Evolutionary conservation across 2,888 invertebrate genomes (phyloP).

Genomic region (Dinocampus coccinellae): DNA sequence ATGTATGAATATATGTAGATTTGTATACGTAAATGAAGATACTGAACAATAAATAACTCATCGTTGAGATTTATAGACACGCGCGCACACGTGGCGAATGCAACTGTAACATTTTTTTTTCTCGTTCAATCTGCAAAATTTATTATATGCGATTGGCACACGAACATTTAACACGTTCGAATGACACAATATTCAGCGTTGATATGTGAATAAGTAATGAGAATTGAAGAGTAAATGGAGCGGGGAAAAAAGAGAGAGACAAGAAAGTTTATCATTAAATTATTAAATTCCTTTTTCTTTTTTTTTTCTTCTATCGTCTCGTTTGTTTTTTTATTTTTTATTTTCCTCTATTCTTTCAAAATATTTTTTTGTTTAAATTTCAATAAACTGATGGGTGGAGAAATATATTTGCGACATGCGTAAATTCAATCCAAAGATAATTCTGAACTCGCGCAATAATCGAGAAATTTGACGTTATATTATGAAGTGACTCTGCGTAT

Average conservation of each 20-base stretch:
- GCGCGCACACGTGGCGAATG: constrained; percentile 27
- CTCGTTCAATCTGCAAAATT: not conserved
- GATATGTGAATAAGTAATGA: not conserved
- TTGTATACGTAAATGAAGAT: too few relatives aligned
- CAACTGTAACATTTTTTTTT: constrained; percentile 15
- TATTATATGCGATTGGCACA: not conserved
- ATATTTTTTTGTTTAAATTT: too few relatives aligned
- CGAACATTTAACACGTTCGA: not conserved
- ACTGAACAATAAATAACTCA: not conserved
- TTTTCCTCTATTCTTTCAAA: too few relatives aligned
- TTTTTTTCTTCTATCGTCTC: too few relatives aligned
- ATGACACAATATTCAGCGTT: not conserved
- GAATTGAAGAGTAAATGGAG: too few relatives aligned
- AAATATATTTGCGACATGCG: too few relatives aligned
- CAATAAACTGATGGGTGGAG: too few relatives aligned
- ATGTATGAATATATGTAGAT: not conserved
- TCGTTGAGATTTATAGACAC: constrained; percentile 24
- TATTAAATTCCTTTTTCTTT: too few relatives aligned
- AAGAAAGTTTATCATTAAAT: too few relatives aligned
- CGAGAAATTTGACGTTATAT: constrained; percentile 35
- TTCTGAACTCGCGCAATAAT: constrained; percentile 30
- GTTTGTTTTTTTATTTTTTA: too few relatives aligned
- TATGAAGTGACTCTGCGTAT: constrained; percentile 43
- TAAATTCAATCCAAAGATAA: too few relatives aligned
- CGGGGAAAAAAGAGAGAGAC: too few relatives aligned